Evolutionary conservation across 1,140 invertebrate genomes (phyloP), one percentile per base, ranked within the genome.

Genomic region (Phymastichus coffea): DNA sequence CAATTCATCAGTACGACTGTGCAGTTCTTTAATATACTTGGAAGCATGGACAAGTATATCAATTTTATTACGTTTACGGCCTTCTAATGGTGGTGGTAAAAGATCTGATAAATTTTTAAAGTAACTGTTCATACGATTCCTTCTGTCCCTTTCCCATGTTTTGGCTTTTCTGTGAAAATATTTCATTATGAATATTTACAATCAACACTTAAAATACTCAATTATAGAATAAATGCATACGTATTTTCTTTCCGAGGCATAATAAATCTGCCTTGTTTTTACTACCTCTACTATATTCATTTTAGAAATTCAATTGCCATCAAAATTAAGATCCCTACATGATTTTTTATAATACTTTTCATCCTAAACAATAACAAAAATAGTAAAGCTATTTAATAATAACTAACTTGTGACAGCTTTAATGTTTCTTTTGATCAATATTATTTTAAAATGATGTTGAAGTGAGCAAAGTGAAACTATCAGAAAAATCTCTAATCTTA

Each of bases 61-160:
- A 52, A 81, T 75, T 71, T 82, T 82, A 66, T 81, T 79, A 28
- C 71, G 68, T 47, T 75, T 77, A 51, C 77, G 69, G 23, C 80
- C 80, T 41, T 82, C 79, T 63, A 82, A 79, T 66, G 80, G 70
- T 20, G 78, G 76, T 9, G 82, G 82, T 43, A 83, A 64, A 56
- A 82, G 71, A 57, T 80, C 75, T 44, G 72, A 74, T 30, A 83
- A 67, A 6, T 70, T 73, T 62, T 79, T 78, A 70, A 82, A 83
- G 23, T 80, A 80, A 15, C 70, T 59, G 63, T 82, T 81, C 70
- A 83, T 77, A 57, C 81, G 75, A 59, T 78, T 78, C 74, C 81
- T 70, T 73, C 81, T 72, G 67, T 80, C 75, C 72, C 77, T 72
- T 71, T 83, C 81, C 81, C 81, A 83, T 78, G 78, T 79, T 78